Percentiles rank a stretch among this genome's conserved stretches.
phyloP scores from a whole-genome alignment of 2,888 invertebrate species.

The Catocala fraxini region DNA sequence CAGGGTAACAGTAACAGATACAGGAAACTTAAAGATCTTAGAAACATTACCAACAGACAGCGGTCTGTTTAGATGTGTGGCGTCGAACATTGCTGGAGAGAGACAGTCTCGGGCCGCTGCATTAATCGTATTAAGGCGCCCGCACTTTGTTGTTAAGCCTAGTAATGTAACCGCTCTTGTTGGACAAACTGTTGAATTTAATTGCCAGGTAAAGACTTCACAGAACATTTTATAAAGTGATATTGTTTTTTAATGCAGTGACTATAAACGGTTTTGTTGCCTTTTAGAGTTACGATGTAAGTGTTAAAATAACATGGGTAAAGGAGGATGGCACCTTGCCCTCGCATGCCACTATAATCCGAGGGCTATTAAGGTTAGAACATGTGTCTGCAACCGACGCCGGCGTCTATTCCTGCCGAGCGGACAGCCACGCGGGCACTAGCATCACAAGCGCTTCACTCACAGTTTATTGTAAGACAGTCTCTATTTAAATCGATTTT shows the following conservation, averaged over 20 bases:
- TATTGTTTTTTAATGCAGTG: not conserved
- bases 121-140: slow-evolving; percentile 94
- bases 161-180: slow-evolving; percentile 94
- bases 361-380: slow-evolving; percentile 90
- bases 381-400: slow-evolving; percentile 95
- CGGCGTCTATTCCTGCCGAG: slow-evolving; percentile 96
- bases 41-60: slow-evolving; percentile 96
- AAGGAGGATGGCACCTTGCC: slow-evolving; percentile 81
- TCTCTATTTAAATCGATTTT: slow-evolving; percentile 71
- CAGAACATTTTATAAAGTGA: not conserved
- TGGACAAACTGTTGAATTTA: slow-evolving; percentile 94
- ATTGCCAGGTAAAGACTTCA: slow-evolving; percentile 88
- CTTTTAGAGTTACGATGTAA: slow-evolving; percentile 80
- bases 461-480: slow-evolving; percentile 95
- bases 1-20: slow-evolving; percentile 94
- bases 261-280: slow-evolving; percentile 32
- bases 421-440: slow-evolving; percentile 96
- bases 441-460: slow-evolving; percentile 95
- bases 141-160: slow-evolving; percentile 95
- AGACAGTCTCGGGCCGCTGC: slow-evolving; percentile 94
- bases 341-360: slow-evolving; percentile 75
- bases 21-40: slow-evolving; percentile 96
- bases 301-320: slow-evolving; percentile 83
- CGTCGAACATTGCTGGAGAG: slow-evolving; percentile 96
- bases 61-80: slow-evolving; percentile 96